Conservation (phyloP, 2,888 invertebrate genomes). For the Andrena haemorrhoa region DNA sequence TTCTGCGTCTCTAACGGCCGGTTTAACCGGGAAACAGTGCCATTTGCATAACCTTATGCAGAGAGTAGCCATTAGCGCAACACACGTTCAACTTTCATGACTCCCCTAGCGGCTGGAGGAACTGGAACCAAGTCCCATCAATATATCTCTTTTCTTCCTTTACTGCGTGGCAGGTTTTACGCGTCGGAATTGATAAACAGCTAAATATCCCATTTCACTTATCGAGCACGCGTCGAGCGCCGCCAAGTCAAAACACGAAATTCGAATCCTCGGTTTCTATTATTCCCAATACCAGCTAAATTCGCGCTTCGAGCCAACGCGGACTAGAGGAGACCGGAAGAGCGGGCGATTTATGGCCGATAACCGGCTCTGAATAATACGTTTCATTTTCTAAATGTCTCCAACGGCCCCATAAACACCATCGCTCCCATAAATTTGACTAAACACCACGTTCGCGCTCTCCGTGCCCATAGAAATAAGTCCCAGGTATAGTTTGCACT, state of each 20-base stretch:
- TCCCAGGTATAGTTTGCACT: too few relatives aligned
- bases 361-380: slow-evolving; percentile 6
- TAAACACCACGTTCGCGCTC: background rate
- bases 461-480: too few relatives aligned
- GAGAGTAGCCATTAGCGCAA: slow-evolving; percentile 15
- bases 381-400: slow-evolving; percentile 19
- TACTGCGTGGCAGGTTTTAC: background rate
- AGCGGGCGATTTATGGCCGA: slow-evolving; percentile 20
- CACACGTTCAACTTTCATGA: slow-evolving; percentile 39
- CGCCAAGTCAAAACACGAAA: slow-evolving; percentile 10
- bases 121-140: slow-evolving; percentile 6
- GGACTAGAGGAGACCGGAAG: background rate
- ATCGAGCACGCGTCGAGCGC: background rate
- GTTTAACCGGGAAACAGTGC: slow-evolving; percentile 8
- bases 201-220: background rate
- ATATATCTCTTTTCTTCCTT: slow-evolving; percentile 3
- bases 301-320: background rate
- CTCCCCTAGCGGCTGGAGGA: slow-evolving; percentile 9
- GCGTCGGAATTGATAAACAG: background rate
- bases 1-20: slow-evolving; percentile 9
- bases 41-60: slow-evolving; percentile 37
- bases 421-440: slow-evolving; percentile 4
- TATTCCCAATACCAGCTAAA: background rate
- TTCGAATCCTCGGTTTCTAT: slow-evolving; percentile 15
- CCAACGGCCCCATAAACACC: slow-evolving; percentile 16